phyloP scores from a whole-genome alignment of 1,140 invertebrate genomes.

The Chironomus tepperi region DNA sequence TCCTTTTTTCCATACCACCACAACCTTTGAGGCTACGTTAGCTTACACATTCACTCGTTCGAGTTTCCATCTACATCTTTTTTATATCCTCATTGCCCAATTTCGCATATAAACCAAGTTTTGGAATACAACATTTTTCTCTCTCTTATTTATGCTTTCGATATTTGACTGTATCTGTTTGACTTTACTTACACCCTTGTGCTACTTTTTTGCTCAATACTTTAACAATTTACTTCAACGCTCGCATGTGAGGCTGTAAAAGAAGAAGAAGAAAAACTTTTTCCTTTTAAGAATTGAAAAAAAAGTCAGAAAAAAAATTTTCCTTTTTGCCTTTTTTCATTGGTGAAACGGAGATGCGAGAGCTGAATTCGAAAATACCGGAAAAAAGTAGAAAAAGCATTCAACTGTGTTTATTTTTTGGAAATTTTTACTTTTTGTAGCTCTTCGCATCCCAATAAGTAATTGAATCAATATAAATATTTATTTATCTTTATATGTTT shows the following conservation, averaged over 20 bases:
- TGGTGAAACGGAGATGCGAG: background rate
- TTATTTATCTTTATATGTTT: conserved; percentile 20
- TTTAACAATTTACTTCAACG: background rate
- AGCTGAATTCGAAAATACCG: background rate
- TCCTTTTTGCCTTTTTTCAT: background rate
- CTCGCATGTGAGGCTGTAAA: background rate
- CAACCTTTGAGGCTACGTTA: background rate
- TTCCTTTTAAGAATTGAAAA: background rate
- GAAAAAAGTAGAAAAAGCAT: background rate
- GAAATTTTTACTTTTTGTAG: background rate
- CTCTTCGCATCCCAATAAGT: conserved; percentile 12
- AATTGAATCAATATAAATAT: conserved; percentile 24
- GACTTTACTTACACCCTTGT: conserved; percentile 4
- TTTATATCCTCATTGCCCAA: background rate
- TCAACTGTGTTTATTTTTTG: conserved; percentile 7
- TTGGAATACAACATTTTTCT: background rate
- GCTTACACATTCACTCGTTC: background rate
- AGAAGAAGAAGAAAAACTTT: background rate
- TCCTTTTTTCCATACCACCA: too few species aligned
- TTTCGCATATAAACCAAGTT: too few species aligned
- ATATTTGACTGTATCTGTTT: conserved; percentile 2
- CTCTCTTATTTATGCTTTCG: background rate
- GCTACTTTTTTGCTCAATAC: background rate
- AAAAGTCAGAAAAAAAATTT: background rate
- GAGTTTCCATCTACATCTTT: background rate